phyloP scores from a whole-genome alignment of 2,888 invertebrate genomes.

The Hypomecis punctinalis region DNA sequence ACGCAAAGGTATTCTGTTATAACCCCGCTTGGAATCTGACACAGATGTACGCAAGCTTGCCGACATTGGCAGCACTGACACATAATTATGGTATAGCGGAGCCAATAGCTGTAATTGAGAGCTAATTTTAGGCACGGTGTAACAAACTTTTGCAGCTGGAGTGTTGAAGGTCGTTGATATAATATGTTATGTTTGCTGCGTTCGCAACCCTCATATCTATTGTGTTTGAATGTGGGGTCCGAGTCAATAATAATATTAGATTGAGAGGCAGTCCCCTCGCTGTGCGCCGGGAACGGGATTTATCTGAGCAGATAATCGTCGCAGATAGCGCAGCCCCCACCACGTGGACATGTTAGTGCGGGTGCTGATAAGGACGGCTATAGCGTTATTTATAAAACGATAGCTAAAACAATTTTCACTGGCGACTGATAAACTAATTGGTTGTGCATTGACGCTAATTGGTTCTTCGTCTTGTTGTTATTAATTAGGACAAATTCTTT shows the following conservation, averaged over 20 bases:
- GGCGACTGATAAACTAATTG: constrained; percentile 27
- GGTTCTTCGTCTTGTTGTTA: constrained; percentile 12
- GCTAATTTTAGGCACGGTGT: constrained; percentile 36
- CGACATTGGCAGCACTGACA: constrained; percentile 45
- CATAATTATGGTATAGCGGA: constrained; percentile 34
- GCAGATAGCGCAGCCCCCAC: constrained; percentile 51
- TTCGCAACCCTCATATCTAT: constrained; percentile 46
- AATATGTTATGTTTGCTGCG: constrained; percentile 43
- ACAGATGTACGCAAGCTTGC: constrained; percentile 47
- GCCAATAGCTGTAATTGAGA: constrained; percentile 35
- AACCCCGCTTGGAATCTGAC: constrained; percentile 58
- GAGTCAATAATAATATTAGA: constrained; percentile 62
- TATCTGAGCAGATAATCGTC: constrained; percentile 71
- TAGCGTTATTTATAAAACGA: constrained; percentile 31
- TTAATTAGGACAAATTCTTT: constrained; percentile 29
- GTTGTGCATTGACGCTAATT: constrained; percentile 28
- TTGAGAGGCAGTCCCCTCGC: constrained; percentile 61
- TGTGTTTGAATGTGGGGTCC: constrained; percentile 55
- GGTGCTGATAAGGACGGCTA: constrained; percentile 40
- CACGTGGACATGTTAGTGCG: constrained; percentile 41
- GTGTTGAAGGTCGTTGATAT: constrained; percentile 40
- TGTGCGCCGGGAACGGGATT: constrained; percentile 60
- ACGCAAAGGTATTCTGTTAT: constrained; percentile 57
- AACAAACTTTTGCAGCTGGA: constrained; percentile 41
- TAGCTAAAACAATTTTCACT: constrained; percentile 24